Percentiles rank a stretch among this genome's conserved stretches.
phyloP scores from a whole-genome alignment of 2,113 vertebrate species.

The Phylloscopus trochilus region DNA sequence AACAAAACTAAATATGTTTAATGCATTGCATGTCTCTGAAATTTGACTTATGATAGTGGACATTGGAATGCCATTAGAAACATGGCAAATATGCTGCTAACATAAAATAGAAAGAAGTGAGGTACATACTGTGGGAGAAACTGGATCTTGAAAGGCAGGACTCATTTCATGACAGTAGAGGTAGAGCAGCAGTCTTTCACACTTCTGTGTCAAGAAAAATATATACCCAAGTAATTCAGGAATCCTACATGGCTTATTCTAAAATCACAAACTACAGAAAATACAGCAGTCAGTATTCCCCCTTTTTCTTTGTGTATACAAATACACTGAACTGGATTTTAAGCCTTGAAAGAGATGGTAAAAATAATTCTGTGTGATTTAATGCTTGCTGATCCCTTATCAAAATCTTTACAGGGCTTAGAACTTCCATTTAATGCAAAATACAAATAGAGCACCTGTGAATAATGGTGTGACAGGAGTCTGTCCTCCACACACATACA shows the following conservation, averaged over 20 bases:
- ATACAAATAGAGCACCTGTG: neutral
- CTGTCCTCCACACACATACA: neutral
- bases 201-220: conserved; percentile 70
- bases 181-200: conserved; percentile 77
- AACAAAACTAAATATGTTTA: neutral
- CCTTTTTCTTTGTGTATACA: neutral
- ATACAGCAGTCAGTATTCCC: neutral
- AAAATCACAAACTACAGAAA: neutral
- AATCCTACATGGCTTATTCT: neutral
- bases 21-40: neutral
- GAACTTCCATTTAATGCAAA: neutral
- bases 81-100: neutral
- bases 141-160: conserved; percentile 81
- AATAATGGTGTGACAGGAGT: neutral
- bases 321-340: neutral
- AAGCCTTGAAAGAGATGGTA: neutral
- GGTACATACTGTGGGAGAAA: conserved; percentile 77
- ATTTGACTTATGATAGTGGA: neutral
- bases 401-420: neutral
- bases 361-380: neutral
- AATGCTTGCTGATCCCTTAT: neutral
- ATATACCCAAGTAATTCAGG: neutral
- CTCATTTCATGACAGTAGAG: conserved; percentile 85
- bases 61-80: neutral
- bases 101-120: neutral